Percentiles rank a stretch among this genome's conserved stretches.
These are phyloP conservation scores for Larimichthys crocea DNA, from an alignment of 2,113 vertebrate species.

Conservation along the genomic window DNA sequence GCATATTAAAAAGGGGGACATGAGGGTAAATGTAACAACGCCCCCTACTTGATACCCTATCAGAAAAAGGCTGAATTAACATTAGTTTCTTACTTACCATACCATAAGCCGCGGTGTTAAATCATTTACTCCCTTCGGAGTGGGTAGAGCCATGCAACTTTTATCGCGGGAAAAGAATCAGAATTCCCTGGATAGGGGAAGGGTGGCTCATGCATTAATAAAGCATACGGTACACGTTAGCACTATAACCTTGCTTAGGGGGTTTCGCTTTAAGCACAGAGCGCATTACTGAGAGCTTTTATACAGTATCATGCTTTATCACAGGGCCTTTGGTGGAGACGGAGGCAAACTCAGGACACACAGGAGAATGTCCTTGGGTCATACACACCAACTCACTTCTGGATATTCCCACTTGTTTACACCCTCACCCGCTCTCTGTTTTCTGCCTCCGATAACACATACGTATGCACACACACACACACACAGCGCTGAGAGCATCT, in stretches of 20 bases:
- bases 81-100: slow-evolving; percentile 78
- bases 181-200: slow-evolving; percentile 75
- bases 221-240: slow-evolving; percentile 75
- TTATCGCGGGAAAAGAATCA: slow-evolving; percentile 81
- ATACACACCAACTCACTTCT: slow-evolving; percentile 60
- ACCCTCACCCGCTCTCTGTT: slow-evolving; percentile 1
- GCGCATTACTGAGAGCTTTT: slow-evolving; percentile 71
- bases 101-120: slow-evolving; percentile 65
- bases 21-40: slow-evolving; percentile 56
- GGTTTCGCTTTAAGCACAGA: slow-evolving; percentile 66
- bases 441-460: slow-evolving; percentile 38
- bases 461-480: slow-evolving; percentile 6
- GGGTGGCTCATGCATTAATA: slow-evolving; percentile 82
- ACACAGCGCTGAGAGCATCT: slow-evolving; percentile 18
- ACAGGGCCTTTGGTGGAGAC: slow-evolving; percentile 40
- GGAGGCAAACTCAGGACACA: slow-evolving; percentile 38
- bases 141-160: slow-evolving; percentile 79
- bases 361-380: slow-evolving; percentile 62
- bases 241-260: slow-evolving; percentile 79
- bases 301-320: slow-evolving; percentile 61
- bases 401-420: slow-evolving; percentile 52
- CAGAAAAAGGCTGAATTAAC: slow-evolving; percentile 77
- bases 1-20: slow-evolving; percentile 41
- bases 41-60: slow-evolving; percentile 60
- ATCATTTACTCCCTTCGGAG: slow-evolving; percentile 80